Evolutionary conservation across 2,113 vertebrate species (phyloP), one percentile per base, ranked within the genome.

Genomic region (Pterocles gutturalis): DNA sequence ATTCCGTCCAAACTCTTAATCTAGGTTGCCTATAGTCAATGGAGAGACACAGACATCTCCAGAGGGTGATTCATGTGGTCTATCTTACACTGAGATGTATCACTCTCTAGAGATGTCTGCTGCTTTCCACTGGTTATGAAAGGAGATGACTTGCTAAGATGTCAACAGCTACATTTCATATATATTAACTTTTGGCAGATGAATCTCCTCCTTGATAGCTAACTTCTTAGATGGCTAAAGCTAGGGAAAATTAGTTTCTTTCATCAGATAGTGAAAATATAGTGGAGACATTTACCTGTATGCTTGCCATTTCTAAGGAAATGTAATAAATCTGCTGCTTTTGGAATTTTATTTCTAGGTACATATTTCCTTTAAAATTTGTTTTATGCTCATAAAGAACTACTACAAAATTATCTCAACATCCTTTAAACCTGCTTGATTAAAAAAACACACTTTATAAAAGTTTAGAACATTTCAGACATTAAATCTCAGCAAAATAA

Each of bases 111-210:
- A 86, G 69, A 62, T 46, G 49, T 46, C 70, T 87, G 65, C 55
- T 95, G 26, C 82, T 90, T 96, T 96, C 90, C 67, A 89, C 55
- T 71, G 84, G 17, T 84, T 93, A 65, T 78, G 87, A 94, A 84
- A 93, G 51, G 25, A 87, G 69, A 89, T 64, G 60, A 94, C 83
- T 73, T 77, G 55, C 46, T 76, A 78, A 84, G 81, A 54, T 81
- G 65, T 58, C 65, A 85, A 53, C 43, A 87, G 66, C 38, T 79
- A 67, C 61, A 53, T 75, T 95, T 95, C 82, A 87, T 81, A 87
- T 53, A 55, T 36, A 90, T 25, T 87, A 91, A 41, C 29, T 67
- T 76, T 33, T 67, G 53, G 65, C 43, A 87, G 61, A 85, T 76
- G 36, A 93, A 93, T 87, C n/a, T 58, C 46, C 45, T 75, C 38